Conservation (phyloP, 2,888 invertebrate species). For the Xanthia icteritia region DNA sequence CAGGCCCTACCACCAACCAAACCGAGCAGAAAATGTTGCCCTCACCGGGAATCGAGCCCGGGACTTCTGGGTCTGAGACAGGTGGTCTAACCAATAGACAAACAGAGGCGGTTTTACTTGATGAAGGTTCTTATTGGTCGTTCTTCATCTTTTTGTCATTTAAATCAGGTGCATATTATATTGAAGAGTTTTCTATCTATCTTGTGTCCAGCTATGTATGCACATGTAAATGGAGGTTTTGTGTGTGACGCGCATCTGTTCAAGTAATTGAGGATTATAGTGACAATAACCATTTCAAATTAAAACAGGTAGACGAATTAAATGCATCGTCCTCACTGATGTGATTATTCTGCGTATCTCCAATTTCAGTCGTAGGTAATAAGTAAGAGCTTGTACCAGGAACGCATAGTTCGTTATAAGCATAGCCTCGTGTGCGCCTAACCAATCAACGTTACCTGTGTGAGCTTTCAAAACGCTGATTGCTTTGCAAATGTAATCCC, state of each 20-base stretch:
- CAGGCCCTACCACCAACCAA: too few relatives aligned
- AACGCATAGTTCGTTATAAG: conserved; percentile 17
- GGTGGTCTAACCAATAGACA: too few relatives aligned
- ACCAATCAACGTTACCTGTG: neutral
- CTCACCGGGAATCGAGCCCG: too few relatives aligned
- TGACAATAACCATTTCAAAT: too few relatives aligned
- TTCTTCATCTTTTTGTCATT: neutral
- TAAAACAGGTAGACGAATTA: neutral
- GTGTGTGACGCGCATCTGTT: too few relatives aligned
- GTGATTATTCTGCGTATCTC: neutral
- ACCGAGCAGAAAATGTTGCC: too few relatives aligned
- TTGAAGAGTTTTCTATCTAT: too few relatives aligned
- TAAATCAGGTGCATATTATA: too few relatives aligned
- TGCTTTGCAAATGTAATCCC: neutral
- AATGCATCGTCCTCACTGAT: neutral
- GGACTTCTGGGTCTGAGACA: too few relatives aligned
- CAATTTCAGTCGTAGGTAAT: neutral
- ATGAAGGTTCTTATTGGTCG: neutral
- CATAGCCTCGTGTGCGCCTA: neutral
- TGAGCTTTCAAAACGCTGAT: neutral
- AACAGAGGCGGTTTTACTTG: neutral
- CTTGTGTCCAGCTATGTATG: too few relatives aligned
- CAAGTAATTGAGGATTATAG: too few relatives aligned
- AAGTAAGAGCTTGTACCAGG: conserved; percentile 19
- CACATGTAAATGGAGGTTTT: too few relatives aligned